Base-by-base conservation (phyloP, 1,140 invertebrate genomes). In the Fopius arisanus region DNA sequence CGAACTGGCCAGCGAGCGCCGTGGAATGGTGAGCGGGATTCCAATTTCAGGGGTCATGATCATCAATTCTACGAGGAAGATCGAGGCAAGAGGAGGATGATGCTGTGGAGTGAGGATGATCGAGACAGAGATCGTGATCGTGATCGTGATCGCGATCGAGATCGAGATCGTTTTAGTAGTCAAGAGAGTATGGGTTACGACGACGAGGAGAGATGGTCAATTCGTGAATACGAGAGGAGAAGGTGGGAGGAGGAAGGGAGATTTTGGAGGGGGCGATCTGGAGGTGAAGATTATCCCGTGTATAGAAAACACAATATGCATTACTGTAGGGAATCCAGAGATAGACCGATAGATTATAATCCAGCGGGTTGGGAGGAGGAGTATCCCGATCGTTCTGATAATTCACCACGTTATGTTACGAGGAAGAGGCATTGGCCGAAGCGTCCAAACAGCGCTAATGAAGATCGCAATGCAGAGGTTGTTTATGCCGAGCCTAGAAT, bases 361-460 rank as follows among this genome's bases (percentile, higher is more conserved):
- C 76, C 84, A 1, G 69, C 78, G 9, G 80, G 73, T 16, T 88
- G 81, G 69, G 73, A 72, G 0, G 84, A 87, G 62, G 86, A 87
- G 3, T 74, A 75, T 31, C 21, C 69, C 28, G 67, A 74, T 48
- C 48, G 63, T 33, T 67, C 78, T 0, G 83, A 85, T 48, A 88
- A 88, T 33, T 78, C 82, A 3, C 79, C 85, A 3, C 81, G 88
- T 75, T 88, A 89, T 78, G 23, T 86, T 31, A 78, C 88, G 9
- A 85, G 89, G 3, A 91, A 90, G 33, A 85, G 90, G 73, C 90
- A 90, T 74, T 90, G 89, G 78, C 91, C 91, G 70, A 91, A 92
- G 76, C 85, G 92, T 73, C 92, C 92, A 0, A 90, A 90, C 43
- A 92, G 91, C 79, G 91, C 91, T 0, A 88, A 84, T 67, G 86